Evolutionary conservation across 2,888 invertebrate species (phyloP).

Genomic region (Punctoribates punctum): DNA sequence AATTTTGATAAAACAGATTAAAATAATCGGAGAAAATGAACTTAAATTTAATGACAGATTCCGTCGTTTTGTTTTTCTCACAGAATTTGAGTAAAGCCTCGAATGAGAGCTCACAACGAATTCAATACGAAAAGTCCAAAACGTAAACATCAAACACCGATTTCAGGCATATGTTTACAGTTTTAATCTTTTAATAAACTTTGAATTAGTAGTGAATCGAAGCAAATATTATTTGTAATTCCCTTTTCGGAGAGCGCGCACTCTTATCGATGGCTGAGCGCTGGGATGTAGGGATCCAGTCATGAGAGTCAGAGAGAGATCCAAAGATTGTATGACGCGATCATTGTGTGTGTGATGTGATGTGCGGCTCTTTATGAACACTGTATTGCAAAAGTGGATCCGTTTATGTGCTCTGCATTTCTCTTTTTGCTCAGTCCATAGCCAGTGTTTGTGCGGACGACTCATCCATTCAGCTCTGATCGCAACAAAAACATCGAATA

Average conservation of each 20-base stretch:
- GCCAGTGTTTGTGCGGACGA: background rate
- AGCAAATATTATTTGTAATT: background rate
- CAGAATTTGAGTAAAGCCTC: too few relatives aligned
- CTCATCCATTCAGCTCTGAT: background rate
- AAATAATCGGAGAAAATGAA: conserved; percentile 4
- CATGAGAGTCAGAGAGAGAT: conserved; percentile 8
- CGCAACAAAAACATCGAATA: background rate
- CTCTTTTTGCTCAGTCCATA: background rate
- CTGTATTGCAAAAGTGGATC: background rate
- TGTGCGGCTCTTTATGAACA: conserved; percentile 27
- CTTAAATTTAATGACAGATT: too few relatives aligned
- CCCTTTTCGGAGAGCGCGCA: conserved; percentile 27
- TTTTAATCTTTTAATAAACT: conserved; percentile 20
- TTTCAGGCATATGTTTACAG: conserved; percentile 8
- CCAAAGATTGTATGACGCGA: conserved; percentile 10
- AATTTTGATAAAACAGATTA: background rate
- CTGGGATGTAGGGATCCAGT: conserved; percentile 20
- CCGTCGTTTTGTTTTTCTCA: too few relatives aligned
- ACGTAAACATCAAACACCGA: background rate
- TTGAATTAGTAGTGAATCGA: conserved; percentile 9
- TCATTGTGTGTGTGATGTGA: conserved; percentile 30
- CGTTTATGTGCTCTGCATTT: background rate
- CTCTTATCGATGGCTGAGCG: background rate
- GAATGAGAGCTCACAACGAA: too few relatives aligned
- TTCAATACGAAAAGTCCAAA: background rate